Conservation (phyloP, 2,888 invertebrate genomes). For the Lepidochrysops patricia region DNA sequence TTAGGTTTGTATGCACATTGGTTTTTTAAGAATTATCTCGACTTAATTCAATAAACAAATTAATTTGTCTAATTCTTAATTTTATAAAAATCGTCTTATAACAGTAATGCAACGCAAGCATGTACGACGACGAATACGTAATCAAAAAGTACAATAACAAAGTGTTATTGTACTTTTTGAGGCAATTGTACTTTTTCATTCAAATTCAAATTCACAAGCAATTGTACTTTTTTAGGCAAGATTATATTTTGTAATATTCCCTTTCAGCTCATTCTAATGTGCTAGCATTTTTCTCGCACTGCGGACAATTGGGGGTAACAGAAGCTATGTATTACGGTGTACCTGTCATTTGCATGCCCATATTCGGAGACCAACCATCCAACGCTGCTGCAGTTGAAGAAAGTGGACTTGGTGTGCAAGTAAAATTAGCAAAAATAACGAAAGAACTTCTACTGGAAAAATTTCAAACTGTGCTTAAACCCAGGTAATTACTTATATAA, state of each 20-base stretch:
- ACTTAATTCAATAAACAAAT: too few species aligned
- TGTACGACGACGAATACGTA: too few species aligned
- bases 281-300: slow-evolving; percentile 74
- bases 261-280: slow-evolving; percentile 74
- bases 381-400: slow-evolving; percentile 73
- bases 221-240: too few species aligned
- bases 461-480: slow-evolving; percentile 66
- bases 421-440: slow-evolving; percentile 58
- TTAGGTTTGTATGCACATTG: slow-evolving; percentile 50
- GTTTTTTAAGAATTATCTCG: not conserved
- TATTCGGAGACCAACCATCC: slow-evolving; percentile 74
- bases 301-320: slow-evolving; percentile 73
- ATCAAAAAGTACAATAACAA: too few species aligned
- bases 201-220: too few species aligned
- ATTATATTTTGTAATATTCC: slow-evolving; percentile 25
- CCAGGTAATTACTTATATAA: too few species aligned
- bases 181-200: too few species aligned
- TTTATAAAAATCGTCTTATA: too few species aligned
- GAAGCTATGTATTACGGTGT: slow-evolving; percentile 76
- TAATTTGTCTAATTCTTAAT: too few species aligned
- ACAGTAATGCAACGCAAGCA: not conserved
- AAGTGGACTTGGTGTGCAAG: slow-evolving; percentile 64
- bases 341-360: slow-evolving; percentile 74
- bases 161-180: too few species aligned
- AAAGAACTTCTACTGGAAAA: slow-evolving; percentile 65